A percentile compares a stretch with the other conserved stretches of the same genome.
These are phyloP conservation scores for Drosophila malerkotliana DNA, from an alignment of 1,140 invertebrate genomes.

Conservation along the genomic window DNA sequence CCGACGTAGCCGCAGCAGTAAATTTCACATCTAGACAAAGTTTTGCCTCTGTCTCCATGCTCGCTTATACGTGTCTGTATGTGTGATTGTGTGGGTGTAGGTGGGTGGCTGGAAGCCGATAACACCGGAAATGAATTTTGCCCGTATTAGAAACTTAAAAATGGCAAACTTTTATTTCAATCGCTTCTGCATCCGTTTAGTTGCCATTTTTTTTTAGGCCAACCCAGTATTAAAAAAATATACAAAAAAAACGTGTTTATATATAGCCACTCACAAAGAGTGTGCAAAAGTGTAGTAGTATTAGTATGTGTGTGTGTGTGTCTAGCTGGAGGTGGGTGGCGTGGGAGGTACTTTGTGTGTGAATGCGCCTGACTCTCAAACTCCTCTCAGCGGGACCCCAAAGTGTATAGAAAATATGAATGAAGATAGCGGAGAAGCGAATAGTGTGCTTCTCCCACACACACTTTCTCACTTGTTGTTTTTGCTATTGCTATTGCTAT, in stretches of 20 bases:
- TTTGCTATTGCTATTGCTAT: background rate
- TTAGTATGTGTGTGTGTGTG: constrained; percentile 9
- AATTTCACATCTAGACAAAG: constrained; percentile 74
- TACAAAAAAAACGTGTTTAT: constrained; percentile 59
- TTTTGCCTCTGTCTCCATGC: constrained; percentile 26
- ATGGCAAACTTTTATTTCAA: constrained; percentile 60
- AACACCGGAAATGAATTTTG: constrained; percentile 72
- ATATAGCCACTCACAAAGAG: constrained; percentile 41
- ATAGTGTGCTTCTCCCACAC: constrained; percentile 29
- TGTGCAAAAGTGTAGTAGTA: background rate
- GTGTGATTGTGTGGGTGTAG: constrained; percentile 17
- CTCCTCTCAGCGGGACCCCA: constrained; percentile 54
- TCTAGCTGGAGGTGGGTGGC: constrained; percentile 17
- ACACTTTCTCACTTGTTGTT: constrained; percentile 10
- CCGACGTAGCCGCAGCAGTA: constrained; percentile 43
- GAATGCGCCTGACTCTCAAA: constrained; percentile 65
- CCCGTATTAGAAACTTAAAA: constrained; percentile 60
- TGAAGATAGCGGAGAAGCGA: constrained; percentile 57
- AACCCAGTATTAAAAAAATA: constrained; percentile 39
- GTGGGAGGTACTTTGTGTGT: constrained; percentile 31
- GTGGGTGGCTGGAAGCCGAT: constrained; percentile 17
- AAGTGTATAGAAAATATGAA: constrained; percentile 80
- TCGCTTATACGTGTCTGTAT: constrained; percentile 22
- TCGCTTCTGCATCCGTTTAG: constrained; percentile 41
- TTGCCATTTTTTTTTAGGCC: constrained; percentile 42